These are phyloP conservation scores for Brachypalpus laphriformis DNA, from an alignment of 2,888 invertebrate genomes.

Conservation along the genomic window DNA sequence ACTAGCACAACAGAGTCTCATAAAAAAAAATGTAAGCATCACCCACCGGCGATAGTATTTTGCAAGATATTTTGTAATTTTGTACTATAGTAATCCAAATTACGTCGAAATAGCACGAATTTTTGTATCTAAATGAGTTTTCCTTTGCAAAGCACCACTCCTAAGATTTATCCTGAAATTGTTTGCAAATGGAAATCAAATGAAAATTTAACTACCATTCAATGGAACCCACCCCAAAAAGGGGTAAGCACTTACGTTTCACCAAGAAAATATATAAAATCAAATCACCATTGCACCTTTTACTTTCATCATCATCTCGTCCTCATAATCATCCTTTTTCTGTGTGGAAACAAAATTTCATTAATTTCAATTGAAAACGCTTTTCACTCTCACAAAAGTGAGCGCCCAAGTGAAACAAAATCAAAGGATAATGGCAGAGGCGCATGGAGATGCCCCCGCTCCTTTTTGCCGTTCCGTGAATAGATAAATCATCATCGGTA, in stretches of 20 bases:
- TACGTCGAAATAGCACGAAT: neutral
- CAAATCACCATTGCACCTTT: conserved; percentile 63
- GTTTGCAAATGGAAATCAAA: conserved; percentile 48
- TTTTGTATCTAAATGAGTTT: conserved; percentile 42
- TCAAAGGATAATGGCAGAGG: conserved; percentile 71
- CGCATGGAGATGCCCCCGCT: neutral
- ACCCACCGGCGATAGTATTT: neutral
- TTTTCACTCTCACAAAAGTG: conserved; percentile 56
- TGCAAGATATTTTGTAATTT: conserved; percentile 2
- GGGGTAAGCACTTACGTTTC: neutral
- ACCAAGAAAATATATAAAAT: conserved; percentile 45
- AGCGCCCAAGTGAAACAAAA: conserved; percentile 59
- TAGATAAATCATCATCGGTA: conserved; percentile 68
- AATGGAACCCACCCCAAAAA: conserved; percentile 14
- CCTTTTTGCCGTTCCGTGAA: neutral
- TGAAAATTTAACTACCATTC: conserved; percentile 60
- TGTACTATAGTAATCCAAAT: neutral
- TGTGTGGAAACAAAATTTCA: conserved; percentile 63
- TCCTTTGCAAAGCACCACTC: neutral
- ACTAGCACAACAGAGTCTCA: neutral
- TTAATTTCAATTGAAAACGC: conserved; percentile 70
- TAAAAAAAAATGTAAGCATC: neutral
- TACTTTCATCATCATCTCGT: conserved; percentile 39
- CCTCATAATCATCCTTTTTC: conserved; percentile 42
- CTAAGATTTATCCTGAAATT: conserved; percentile 16